Evolutionary conservation across 2,113 vertebrate species (phyloP), one percentile per base, ranked within the genome.

Genomic region (Pachycephala philippinensis): DNA sequence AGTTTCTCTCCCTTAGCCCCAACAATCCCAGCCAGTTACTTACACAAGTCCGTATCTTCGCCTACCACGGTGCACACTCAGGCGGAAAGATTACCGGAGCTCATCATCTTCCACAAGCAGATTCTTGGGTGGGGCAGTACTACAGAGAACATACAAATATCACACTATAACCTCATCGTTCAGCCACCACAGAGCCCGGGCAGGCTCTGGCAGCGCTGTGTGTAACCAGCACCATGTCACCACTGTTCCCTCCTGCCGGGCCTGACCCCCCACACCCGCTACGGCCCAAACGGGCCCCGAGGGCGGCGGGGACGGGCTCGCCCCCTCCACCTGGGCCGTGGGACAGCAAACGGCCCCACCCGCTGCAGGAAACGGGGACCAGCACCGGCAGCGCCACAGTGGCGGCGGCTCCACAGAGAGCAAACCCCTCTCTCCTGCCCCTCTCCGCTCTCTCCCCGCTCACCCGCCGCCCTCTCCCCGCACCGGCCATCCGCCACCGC

Each of bases 121-220:
- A 2, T 2, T 18, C 17, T 4, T 1, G 20, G 22, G 9, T 0
- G 19, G 14, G 0, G 1, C 35, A 35, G 13, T 2, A 4, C 40
- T 47, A 11, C 40, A 28, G 63, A 63, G 27, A 76, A 47, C 17
- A 30, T 0, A 49, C 11, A 54, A 27, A 49, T 4, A 23, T 7
- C 54, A 31, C 63, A 11, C 21, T 6, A 6, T 30, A 61, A 18
- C 63, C 40, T 30, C 44, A 39, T 2, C 7, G 4, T 2, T 24
- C 60, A 13, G 60, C 37, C 76, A 7, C 33, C 37, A 6, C 28
- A 18, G 10, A 30, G 61, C 23, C 24, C 40, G 9, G 52, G 16
- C 50, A 26, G 50, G 50, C 59, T 37, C 31, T 2, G 35, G 40
- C 42, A 57, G 50, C 11, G 21, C 20, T 4, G 5, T 0, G 45